A percentile compares a stretch with the other conserved stretches of the same genome.
These are phyloP conservation scores for Gymnosoma rotundatum DNA, from an alignment of 2,888 invertebrate species.

Conservation along the genomic window DNA sequence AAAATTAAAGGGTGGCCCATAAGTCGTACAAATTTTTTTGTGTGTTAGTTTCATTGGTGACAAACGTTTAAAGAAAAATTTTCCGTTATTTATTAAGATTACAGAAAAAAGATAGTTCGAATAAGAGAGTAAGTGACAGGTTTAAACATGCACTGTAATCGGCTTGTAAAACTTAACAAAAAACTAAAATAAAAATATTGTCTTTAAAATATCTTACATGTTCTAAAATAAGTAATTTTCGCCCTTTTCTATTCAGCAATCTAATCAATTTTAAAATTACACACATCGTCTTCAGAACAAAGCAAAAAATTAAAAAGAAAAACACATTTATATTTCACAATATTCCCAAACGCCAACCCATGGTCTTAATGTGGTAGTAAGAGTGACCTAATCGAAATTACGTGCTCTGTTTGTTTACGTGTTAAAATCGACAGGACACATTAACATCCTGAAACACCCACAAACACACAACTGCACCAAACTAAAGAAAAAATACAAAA, in stretches of 20 bases:
- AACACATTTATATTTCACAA: slow-evolving; percentile 36
- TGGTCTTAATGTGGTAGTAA: slow-evolving; percentile 24
- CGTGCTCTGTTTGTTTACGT: slow-evolving; percentile 75
- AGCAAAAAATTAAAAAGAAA: slow-evolving; percentile 23
- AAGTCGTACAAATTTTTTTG: no score
- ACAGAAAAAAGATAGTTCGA: no score
- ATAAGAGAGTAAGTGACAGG: no score
- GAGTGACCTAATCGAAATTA: slow-evolving; percentile 77
- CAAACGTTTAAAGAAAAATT: no score
- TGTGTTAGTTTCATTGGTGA: no score
- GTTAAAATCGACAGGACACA: slow-evolving; percentile 72
- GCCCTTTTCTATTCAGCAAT: neutral
- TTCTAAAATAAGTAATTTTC: slow-evolving; percentile 6
- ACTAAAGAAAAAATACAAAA: no score
- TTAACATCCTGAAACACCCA: slow-evolving; percentile 52
- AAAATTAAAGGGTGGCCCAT: no score
- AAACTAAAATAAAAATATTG: neutral
- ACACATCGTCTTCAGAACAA: slow-evolving; percentile 51
- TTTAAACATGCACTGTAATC: no score
- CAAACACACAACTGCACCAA: slow-evolving; percentile 6
- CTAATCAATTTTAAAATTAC: slow-evolving; percentile 65
- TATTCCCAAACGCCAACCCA: slow-evolving; percentile 57
- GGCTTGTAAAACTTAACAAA: no score
- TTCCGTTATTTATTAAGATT: no score
- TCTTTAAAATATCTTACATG: neutral